phyloP scores from a whole-genome alignment of 2,113 vertebrate species.

The Microtus ochrogaster region DNA sequence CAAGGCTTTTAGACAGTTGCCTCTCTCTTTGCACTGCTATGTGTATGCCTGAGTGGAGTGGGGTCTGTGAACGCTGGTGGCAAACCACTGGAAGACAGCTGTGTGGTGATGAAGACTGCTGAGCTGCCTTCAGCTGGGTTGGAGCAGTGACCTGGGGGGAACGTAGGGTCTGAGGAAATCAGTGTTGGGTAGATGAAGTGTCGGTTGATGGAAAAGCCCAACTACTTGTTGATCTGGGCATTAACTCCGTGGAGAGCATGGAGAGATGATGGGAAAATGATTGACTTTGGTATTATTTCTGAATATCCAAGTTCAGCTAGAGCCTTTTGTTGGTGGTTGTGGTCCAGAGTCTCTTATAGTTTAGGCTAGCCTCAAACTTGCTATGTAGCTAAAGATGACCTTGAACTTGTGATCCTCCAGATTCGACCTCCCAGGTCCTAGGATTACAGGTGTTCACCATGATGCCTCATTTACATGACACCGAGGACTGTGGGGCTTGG shows the following conservation, averaged over 20 bases:
- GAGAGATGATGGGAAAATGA: no score
- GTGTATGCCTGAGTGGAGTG: background rate
- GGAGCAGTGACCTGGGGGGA: background rate
- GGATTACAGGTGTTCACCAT: background rate
- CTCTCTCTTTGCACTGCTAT: background rate
- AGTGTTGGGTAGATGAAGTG: background rate
- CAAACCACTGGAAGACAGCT: background rate
- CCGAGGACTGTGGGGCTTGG: background rate
- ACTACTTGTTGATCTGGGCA: accelerated
- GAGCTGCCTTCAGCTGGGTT: background rate
- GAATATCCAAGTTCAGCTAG: background rate
- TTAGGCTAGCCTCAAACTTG: background rate
- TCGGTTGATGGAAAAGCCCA: background rate
- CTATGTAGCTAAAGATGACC: background rate
- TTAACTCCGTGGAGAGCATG: background rate
- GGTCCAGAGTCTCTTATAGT: background rate
- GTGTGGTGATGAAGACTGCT: accelerated
- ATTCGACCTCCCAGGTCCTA: background rate
- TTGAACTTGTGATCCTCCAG: background rate
- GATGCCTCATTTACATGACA: background rate
- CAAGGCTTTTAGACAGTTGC: background rate
- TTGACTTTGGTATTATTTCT: background rate
- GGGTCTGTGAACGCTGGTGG: accelerated
- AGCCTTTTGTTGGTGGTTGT: no score
- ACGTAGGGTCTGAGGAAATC: background rate